Base-by-base conservation (phyloP, 2,888 invertebrate genomes). In the Machimus rusticus region DNA sequence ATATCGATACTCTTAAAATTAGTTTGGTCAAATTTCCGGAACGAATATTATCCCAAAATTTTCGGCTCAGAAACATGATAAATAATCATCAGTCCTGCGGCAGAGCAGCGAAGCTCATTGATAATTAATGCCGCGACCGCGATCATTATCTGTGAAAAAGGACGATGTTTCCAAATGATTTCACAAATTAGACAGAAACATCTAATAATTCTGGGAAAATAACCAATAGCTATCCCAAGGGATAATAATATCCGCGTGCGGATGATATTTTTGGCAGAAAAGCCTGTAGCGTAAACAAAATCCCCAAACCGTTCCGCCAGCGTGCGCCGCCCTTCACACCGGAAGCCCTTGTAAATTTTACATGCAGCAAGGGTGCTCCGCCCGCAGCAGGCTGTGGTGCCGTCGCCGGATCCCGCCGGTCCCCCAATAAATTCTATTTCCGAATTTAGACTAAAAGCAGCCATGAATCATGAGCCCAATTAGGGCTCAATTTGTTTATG, bases 401-500 rank as follows among this genome's bases (percentile, higher is more conserved):
- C n/a, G 51, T 14, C 66, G 19, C 55, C 55, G 28, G 28, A 23
- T 23, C 39, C 76, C 14, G 76, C n/a, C 2, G 28, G 39, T 34
- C 76, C 37, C 34, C 76, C 34, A 76, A 76, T 76, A 82, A 82
- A 82, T 55, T 74, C 74, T 85, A 85, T 85, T 46, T 74, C 46
- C 14, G 84, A 85, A 87, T 87, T 88, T 88, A 85, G 85, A 46
- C 84, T 87, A 87, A 88, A 88, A 88, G 87, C 88, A 39, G 46
- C 79, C 74, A 87, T 88, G 85, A 84, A 87, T 88, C 87, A 88
- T 78, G 86, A 31, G 87, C 84, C 86, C 88, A 88, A 88, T 88
- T 88, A 88, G 34, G 46, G 77, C 79, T 87, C 87, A 88, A 88
- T 88, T 88, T 88, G 88, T 88, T 88, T 88, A 85, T 85, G 88